Percentiles rank a stretch among this genome's conserved stretches.
phyloP scores from a whole-genome alignment of 2,113 vertebrate species.

The Seriola dumerili region DNA sequence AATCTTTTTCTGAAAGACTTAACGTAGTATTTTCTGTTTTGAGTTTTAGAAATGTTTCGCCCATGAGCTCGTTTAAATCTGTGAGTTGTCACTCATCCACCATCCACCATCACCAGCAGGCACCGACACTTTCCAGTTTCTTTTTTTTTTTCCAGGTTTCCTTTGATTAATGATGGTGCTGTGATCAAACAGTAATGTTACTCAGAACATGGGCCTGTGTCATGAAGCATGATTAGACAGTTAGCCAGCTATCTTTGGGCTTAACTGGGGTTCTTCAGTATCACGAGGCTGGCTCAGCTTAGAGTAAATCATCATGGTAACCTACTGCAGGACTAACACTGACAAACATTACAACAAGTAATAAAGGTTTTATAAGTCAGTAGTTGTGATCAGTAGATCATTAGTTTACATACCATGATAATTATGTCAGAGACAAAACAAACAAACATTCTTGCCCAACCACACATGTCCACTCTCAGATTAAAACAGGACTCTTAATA shows the following conservation, averaged over 20 bases:
- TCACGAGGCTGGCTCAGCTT: not conserved
- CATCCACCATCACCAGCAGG: slow-evolving; percentile 45
- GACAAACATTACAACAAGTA: too few relatives aligned
- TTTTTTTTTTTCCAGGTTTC: slow-evolving; percentile 15
- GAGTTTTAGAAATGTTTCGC: slow-evolving; percentile 22
- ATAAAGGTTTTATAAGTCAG: too few relatives aligned
- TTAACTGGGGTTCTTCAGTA: slow-evolving; percentile 7
- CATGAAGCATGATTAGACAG: slow-evolving; percentile 12
- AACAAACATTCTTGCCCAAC: too few relatives aligned
- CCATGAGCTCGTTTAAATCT: slow-evolving; percentile 18
- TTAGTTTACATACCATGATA: too few relatives aligned
- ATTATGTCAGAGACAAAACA: too few relatives aligned
- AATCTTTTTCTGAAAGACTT: not conserved
- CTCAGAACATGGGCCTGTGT: slow-evolving; percentile 31
- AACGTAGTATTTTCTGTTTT: slow-evolving; percentile 3
- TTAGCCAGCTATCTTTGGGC: not conserved
- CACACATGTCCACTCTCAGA: too few relatives aligned
- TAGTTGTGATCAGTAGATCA: too few relatives aligned
- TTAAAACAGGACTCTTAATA: too few relatives aligned
- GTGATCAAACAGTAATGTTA: slow-evolving; percentile 37
- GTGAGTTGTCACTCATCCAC: slow-evolving; percentile 4
- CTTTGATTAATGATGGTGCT: slow-evolving; percentile 49
- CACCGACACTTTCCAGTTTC: slow-evolving; percentile 52
- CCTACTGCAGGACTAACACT: too few relatives aligned
- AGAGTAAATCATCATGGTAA: not conserved